Percentiles rank a stretch among this genome's conserved stretches.
Conservation (phyloP, 2,888 invertebrate species). For the Drosophila prolongata region DNA sequence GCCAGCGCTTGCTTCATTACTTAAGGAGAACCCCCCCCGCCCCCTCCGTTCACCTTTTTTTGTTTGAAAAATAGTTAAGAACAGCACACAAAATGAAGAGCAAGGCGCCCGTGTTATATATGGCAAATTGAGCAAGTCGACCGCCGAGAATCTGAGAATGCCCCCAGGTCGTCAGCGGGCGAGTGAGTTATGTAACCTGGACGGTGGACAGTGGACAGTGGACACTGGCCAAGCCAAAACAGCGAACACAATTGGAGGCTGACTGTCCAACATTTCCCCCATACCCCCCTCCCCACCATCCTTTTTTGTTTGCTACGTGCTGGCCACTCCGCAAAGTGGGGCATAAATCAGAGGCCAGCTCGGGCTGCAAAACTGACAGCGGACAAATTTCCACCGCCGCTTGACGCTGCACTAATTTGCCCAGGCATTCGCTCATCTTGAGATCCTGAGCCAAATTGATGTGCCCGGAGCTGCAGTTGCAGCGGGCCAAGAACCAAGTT, state of each 20-base stretch:
- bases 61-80: constrained; percentile 77
- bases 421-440: constrained; percentile 76
- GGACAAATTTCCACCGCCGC: constrained; percentile 75
- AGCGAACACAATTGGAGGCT: constrained; percentile 58
- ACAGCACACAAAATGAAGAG: constrained; percentile 33
- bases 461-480: constrained; percentile 58
- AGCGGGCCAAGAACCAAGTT: constrained; percentile 11
- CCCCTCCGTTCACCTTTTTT: constrained; percentile 10
- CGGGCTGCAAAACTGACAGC: constrained; percentile 75
- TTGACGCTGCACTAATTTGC: constrained; percentile 79
- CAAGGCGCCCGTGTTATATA: constrained; percentile 66
- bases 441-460: constrained; percentile 78
- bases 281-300: neutral
- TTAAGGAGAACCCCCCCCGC: constrained; percentile 34
- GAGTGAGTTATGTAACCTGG: constrained; percentile 75
- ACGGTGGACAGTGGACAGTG: constrained; percentile 9
- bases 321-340: constrained; percentile 51
- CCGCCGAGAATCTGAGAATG: constrained; percentile 74
- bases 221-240: constrained; percentile 56
- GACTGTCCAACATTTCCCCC: constrained; percentile 21
- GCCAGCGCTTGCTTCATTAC: constrained; percentile 75
- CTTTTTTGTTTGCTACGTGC: constrained; percentile 64
- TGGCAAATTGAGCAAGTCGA: constrained; percentile 79
- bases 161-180: constrained; percentile 69
- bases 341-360: constrained; percentile 70